Conservation (phyloP, 2,888 invertebrate species). For the Ormyrus labotus region DNA sequence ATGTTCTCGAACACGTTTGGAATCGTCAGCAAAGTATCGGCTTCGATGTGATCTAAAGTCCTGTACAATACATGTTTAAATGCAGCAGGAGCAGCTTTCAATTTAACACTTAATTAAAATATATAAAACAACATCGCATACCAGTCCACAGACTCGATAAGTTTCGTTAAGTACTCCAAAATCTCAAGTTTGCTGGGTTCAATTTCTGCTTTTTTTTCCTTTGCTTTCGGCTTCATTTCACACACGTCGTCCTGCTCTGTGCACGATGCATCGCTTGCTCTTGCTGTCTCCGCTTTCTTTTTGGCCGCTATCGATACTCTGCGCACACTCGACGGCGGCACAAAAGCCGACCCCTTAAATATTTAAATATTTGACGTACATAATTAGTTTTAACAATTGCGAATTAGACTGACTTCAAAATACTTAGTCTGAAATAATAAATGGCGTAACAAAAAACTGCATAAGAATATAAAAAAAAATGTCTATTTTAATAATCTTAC, state of each 20-base stretch:
- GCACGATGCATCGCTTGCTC: neutral
- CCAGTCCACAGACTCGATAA: slow-evolving; percentile 69
- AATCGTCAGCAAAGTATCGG: slow-evolving; percentile 83
- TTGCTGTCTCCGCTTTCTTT: slow-evolving; percentile 61
- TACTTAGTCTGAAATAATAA: no score
- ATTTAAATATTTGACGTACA: neutral
- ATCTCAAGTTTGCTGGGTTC: slow-evolving; percentile 64
- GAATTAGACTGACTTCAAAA: no score
- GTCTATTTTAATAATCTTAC: no score
- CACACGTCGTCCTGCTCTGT: no score
- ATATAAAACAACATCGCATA: slow-evolving; percentile 39
- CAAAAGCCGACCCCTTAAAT: slow-evolving; percentile 58
- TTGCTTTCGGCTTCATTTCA: neutral
- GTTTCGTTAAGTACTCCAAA: slow-evolving; percentile 64
- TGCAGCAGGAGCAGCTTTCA: neutral
- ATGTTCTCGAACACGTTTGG: slow-evolving; percentile 79
- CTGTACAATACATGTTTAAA: slow-evolving; percentile 71
- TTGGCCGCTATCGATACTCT: slow-evolving; percentile 76
- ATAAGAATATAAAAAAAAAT: no score
- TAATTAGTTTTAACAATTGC: neutral
- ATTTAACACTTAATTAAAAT: neutral
- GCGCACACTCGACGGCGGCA: slow-evolving; percentile 80
- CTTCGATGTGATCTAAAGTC: slow-evolving; percentile 86
- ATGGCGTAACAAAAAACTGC: no score
- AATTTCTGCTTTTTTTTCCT: neutral